Base-by-base conservation (phyloP, 92 coral and sea anemone species). In the Epizoanthus stellaris region DNA sequence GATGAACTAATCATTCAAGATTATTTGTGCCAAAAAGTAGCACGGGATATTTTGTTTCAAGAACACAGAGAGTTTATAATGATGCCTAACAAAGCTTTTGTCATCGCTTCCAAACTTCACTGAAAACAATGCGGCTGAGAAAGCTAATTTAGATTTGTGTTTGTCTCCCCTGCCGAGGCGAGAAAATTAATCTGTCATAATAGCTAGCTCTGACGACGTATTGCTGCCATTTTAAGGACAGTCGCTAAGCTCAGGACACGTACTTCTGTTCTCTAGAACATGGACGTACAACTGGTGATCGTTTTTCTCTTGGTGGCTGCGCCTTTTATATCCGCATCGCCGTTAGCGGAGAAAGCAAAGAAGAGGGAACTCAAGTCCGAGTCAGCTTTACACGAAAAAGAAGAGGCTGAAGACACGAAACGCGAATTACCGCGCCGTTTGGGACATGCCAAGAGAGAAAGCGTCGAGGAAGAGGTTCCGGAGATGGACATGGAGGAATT, bases 141-240 rank as follows among this genome's bases (percentile, higher is more conserved):
- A 45, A 62, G 56, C 60, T 45, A 79, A 79, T 63, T 79, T 43
- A 79, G 21, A 23, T 23, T 15, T 23, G 6, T 79, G 72, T 63
- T 63, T 19, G 10, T 43, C 61, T 61, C 45, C 57, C 83, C 83
- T 63, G 83, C 73, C 49, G 72, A 63, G 83, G 65, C 64, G 16
- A 79, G 82, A 70, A 79, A 79, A 79, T 63, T 79, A 79, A 79
- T 20, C 19, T 42, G 67, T 63, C 62, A 57, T 79, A 56, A 79
- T 63, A 79, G 67, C 43, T 30, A 20, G 21, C 40, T 63, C 39
- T 79, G 72, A 61, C n/a, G 47, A 2, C 43, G 12, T 21, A 30
- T 40, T 40, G 14, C 83, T 20, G 53, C 58, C n/a, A 70, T 63
- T 79, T 11, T 73, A 73, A 79, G 65, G 65, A 79, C 61, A 62